Percentiles rank a stretch among this genome's conserved stretches.
Conservation (phyloP, 2,113 vertebrate genomes). For the Arvicanthis niloticus region DNA sequence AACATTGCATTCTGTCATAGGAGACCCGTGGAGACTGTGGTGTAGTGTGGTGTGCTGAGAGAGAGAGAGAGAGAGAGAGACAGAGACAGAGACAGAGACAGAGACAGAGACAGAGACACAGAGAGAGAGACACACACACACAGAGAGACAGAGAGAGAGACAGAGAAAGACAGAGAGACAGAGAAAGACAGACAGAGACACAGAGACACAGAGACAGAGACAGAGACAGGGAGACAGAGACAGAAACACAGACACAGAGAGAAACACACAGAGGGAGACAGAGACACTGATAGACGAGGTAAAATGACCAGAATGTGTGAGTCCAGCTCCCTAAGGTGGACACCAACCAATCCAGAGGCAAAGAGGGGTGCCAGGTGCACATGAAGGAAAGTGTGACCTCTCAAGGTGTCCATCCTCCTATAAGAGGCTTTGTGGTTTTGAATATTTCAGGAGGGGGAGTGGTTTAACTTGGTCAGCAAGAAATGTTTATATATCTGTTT, state of each 20-base stretch:
- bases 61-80: not conserved
- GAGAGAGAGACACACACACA: not conserved
- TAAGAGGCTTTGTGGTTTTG: slow-evolving; percentile 13
- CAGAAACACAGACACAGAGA: too few relatives aligned
- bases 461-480: not conserved
- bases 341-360: not conserved
- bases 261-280: not conserved
- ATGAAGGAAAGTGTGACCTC: not conserved
- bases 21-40: not conserved
- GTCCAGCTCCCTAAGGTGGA: not conserved
- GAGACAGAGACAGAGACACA: not conserved
- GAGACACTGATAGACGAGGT: not conserved
- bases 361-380: not conserved
- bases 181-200: not conserved
- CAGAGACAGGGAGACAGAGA: too few relatives aligned
- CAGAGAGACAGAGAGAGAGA: not conserved
- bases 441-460: not conserved
- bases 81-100: not conserved
- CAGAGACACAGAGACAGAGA: too few relatives aligned
- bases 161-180: not conserved
- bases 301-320: not conserved
- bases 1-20: not conserved
- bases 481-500: not conserved
- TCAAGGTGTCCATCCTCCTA: not conserved
- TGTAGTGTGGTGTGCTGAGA: not conserved